phyloP scores from a whole-genome alignment of 2,797 vertebrate genomes.

The Argya squamiceps region DNA sequence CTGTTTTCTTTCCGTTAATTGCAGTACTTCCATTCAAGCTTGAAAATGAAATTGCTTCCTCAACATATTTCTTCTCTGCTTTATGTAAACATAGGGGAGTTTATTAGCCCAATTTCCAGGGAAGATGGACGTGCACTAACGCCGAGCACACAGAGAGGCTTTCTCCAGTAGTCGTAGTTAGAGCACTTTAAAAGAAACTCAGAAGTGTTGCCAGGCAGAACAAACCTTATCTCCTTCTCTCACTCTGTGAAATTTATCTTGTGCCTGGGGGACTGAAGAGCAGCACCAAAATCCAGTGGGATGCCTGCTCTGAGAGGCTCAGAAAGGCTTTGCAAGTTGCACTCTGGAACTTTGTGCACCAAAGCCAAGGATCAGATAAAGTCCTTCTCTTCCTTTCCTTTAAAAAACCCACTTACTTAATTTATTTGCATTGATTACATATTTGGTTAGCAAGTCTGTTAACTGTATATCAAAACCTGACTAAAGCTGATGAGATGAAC shows the following conservation, averaged over 20 bases:
- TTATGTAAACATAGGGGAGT: constrained; percentile 11
- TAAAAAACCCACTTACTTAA: not conserved
- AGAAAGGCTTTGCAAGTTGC: not conserved
- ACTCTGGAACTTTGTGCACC: not conserved
- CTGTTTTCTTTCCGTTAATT: constrained; percentile 53
- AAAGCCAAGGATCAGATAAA: not conserved
- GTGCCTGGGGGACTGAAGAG: not conserved
- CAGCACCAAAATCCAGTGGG: not conserved
- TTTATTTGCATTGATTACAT: not conserved
- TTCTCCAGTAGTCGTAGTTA: not conserved
- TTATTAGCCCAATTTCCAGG: constrained; percentile 19
- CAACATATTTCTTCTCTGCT: not conserved
- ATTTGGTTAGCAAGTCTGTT: not conserved
- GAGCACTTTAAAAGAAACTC: not conserved
- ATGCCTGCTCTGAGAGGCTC: not conserved
- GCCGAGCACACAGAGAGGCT: fast-evolving
- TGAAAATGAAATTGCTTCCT: constrained; percentile 47
- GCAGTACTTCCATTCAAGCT: constrained; percentile 39
- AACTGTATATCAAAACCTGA: not conserved
- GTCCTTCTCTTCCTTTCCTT: not conserved
- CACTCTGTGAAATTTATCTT: not conserved
- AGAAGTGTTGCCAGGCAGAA: not conserved
- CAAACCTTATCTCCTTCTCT: not conserved
- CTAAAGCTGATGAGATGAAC: not conserved
- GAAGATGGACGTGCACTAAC: not conserved